A percentile compares a stretch with the other conserved stretches of the same genome.
Conservation (phyloP, 2,888 invertebrate species). For the Julus scandinavius region DNA sequence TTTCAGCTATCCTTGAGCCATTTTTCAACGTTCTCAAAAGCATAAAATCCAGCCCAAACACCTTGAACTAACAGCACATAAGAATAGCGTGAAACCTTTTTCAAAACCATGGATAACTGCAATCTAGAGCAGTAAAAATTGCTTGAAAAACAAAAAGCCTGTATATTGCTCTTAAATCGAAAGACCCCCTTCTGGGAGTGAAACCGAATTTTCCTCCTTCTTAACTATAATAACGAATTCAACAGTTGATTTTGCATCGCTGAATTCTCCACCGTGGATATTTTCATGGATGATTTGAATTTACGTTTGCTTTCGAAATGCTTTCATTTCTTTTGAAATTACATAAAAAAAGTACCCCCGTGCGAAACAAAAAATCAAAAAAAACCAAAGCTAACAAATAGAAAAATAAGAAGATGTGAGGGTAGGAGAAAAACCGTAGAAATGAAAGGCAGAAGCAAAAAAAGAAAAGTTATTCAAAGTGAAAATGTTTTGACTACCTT, state of each 20-base stretch:
- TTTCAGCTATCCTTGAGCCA: neutral
- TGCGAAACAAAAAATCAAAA: conserved; percentile 10
- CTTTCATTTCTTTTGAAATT: conserved; percentile 46
- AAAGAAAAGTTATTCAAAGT: conserved; percentile 15
- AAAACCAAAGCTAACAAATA: conserved; percentile 1
- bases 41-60: neutral
- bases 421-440: neutral
- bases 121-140: conserved; percentile 21
- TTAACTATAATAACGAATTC: conserved; percentile 43
- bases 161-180: conserved; percentile 25
- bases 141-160: conserved; percentile 12
- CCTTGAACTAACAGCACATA: neutral
- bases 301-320: conserved; percentile 36
- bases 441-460: neutral
- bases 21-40: neutral
- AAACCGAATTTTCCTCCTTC: conserved; percentile 33
- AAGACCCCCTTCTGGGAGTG: conserved; percentile 30
- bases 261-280: neutral
- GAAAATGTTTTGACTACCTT: conserved; percentile 45
- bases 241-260: conserved; percentile 40
- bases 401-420: neutral
- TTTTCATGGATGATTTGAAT: conserved; percentile 39
- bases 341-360: neutral
- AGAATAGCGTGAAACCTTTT: neutral
- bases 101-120: neutral